Evolutionary conservation across 2,113 vertebrate genomes (phyloP), one percentile per base, ranked within the genome.

Genomic region (Etia nguti): DNA sequence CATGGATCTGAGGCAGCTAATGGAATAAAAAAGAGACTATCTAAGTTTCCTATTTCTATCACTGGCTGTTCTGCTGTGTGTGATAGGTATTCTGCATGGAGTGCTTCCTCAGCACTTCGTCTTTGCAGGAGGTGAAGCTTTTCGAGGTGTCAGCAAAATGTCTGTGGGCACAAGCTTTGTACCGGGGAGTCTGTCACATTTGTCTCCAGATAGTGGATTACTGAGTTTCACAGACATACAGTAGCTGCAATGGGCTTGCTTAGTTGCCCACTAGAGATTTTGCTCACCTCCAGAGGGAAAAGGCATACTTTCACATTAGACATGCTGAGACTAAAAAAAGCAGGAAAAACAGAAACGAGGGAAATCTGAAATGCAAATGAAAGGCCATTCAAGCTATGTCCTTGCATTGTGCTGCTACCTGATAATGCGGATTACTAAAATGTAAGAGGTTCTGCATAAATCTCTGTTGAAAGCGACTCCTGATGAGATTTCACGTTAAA

Each of bases 81-180:
- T 43, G 85, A 82, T 48, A 81, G 48, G 36, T 86, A 20, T 87
- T 86, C 20, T 52, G 11, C 46, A 26, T 18, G 70, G 38, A 85
- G 31, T 6, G 36, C 91, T 59, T 90, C 24, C 80, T 92, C 90
- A 90, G 90, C 90, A 81, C 36, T 89, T 93, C 86, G 57, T 50
- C n/a, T 79, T 88, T 84, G 82, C 54, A 77, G 85, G 85, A 86
- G 75, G 86, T 80, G 65, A 88, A 82, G 34, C 46, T 83, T 77
- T 90, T 90, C 26, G 29, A 77, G 26, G 70, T 94, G 89, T 95
- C 92, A 94, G 94, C 94, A 90, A 62, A 73, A 94, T 82, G 41
- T 84, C 57, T 81, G 41, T 65, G 59, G 68, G 70, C 87, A 34
- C 73, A 60, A 84, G 87, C 65, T 54, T 56, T 84, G 46, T 26